Evolutionary conservation across 2,113 vertebrate species (phyloP).

Genomic region (Corynorhinus townsendii): DNA sequence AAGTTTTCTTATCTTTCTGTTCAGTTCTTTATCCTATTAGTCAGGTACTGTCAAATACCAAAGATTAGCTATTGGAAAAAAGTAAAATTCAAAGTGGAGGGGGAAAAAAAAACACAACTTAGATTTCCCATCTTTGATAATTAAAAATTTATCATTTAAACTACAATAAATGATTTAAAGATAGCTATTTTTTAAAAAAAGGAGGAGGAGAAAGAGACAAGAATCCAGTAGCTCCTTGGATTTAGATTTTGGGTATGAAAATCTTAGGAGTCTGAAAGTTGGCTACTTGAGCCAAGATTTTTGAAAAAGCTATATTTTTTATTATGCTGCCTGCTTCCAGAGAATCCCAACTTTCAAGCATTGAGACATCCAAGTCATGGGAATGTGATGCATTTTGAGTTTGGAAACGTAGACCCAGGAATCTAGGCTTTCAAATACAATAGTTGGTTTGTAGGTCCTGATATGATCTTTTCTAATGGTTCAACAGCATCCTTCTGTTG

Average conservation of each 20-base stretch:
- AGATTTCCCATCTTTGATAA: background rate
- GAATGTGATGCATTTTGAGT: background rate
- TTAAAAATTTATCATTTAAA: background rate
- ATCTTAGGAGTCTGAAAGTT: background rate
- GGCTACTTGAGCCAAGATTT: background rate
- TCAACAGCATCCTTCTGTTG: background rate
- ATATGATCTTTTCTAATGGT: background rate
- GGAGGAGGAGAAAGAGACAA: background rate
- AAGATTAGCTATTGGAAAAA: background rate
- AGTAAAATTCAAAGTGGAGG: background rate
- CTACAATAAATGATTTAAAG: background rate
- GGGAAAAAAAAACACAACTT: background rate
- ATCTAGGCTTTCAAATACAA: background rate
- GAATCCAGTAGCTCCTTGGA: background rate
- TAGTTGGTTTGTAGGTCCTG: background rate
- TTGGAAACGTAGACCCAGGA: background rate
- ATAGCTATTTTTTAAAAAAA: background rate
- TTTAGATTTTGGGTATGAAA: background rate
- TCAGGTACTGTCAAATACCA: background rate
- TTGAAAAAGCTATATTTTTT: background rate
- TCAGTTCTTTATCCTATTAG: background rate
- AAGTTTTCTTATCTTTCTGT: background rate
- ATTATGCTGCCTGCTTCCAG: background rate
- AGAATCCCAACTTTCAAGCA: background rate
- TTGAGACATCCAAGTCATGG: background rate